phyloP scores from a whole-genome alignment of 2,888 invertebrate genomes.

The Tridacna crocea region DNA sequence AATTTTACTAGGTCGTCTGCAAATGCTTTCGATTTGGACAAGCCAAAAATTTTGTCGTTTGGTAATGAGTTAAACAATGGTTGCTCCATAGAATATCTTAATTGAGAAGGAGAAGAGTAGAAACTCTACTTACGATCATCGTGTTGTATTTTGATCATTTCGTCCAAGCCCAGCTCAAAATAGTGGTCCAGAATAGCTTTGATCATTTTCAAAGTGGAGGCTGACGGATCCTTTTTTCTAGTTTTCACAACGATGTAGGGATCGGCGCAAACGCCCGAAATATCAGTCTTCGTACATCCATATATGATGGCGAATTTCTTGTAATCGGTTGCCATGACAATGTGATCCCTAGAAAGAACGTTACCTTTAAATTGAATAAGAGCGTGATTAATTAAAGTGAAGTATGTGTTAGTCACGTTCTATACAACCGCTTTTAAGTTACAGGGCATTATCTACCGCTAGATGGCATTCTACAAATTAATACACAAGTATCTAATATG shows the following conservation, averaged over 20 bases:
- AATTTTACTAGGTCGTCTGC: neutral
- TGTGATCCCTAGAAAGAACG: neutral
- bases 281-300: neutral
- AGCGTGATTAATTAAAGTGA: no score
- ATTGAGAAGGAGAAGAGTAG: neutral
- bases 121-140: neutral
- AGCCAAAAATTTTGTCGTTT: no score
- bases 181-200: neutral
- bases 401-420: no score
- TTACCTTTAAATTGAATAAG: neutral
- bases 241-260: constrained; percentile 20
- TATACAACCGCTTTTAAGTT: no score
- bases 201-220: constrained; percentile 9
- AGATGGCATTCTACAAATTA: no score
- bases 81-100: no score
- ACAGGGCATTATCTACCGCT: no score
- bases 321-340: constrained; percentile 13
- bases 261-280: neutral
- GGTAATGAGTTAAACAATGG: no score
- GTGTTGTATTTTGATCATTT: constrained; percentile 11
- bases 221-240: neutral
- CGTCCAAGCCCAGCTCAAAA: neutral
- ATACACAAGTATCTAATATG: no score
- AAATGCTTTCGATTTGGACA: neutral
- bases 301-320: constrained; percentile 7